Conservation (phyloP, 2,113 vertebrate genomes). For the Amphiprion percula region DNA sequence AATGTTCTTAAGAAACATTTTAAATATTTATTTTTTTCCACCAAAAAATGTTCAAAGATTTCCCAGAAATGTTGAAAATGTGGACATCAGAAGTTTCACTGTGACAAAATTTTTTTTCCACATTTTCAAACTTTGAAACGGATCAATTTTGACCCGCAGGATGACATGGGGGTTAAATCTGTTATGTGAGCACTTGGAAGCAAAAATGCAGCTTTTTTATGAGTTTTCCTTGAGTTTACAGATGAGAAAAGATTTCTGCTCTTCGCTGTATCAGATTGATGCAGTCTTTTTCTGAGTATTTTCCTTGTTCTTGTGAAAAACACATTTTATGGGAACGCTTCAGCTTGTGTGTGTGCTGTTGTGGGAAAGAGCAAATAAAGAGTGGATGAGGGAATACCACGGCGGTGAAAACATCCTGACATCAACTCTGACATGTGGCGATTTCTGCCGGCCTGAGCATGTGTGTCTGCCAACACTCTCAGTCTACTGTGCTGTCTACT, state of each 20-base stretch:
- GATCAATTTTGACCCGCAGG: too few species aligned
- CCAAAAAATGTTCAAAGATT: too few species aligned
- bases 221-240: neutral
- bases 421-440: constrained; percentile 9
- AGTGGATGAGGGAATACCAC: neutral
- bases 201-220: too few species aligned
- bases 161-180: too few species aligned
- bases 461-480: neutral
- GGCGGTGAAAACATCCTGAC: constrained; percentile 20
- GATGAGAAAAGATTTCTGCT: neutral
- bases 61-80: too few species aligned
- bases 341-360: neutral
- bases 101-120: too few species aligned
- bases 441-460: neutral
- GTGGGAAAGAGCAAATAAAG: neutral
- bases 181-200: too few species aligned
- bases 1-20: too few species aligned
- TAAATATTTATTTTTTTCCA: too few species aligned
- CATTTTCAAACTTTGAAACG: too few species aligned
- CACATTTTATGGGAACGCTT: neutral
- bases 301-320: neutral
- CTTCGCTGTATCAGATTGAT: neutral
- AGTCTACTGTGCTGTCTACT: too few species aligned
- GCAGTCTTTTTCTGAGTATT: neutral
- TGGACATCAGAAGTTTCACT: too few species aligned